Conservation (phyloP, 2,888 invertebrate species). For the Quadroppia sp. region DNA sequence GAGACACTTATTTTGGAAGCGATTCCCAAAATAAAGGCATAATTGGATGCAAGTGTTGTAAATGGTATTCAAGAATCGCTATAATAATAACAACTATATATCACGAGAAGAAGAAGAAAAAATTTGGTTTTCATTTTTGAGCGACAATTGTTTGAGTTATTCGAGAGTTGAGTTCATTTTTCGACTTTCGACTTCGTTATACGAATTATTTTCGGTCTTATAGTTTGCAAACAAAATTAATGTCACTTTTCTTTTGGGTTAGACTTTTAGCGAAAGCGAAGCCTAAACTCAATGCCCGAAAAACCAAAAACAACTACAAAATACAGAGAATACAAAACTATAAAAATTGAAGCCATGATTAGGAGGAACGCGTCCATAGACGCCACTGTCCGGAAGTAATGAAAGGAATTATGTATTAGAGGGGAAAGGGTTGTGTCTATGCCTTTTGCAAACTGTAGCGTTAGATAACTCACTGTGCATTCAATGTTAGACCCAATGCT, state of each 20-base stretch:
- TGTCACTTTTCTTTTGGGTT: not conserved
- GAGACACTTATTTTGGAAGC: not conserved
- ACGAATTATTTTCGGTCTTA: constrained; percentile 29
- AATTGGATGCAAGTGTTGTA: not conserved
- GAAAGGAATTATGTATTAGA: constrained; percentile 3
- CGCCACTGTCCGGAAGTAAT: constrained; percentile 27
- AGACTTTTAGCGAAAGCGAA: not conserved
- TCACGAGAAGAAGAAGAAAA: no score
- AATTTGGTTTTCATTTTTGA: not conserved
- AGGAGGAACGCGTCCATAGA: not conserved
- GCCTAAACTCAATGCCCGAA: not conserved
- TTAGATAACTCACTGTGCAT: no score
- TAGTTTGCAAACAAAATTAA: constrained; percentile 32
- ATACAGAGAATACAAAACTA: not conserved
- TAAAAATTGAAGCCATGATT: not conserved
- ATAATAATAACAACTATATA: not conserved
- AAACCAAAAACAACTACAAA: not conserved
- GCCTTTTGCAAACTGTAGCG: not conserved
- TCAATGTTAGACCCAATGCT: not conserved
- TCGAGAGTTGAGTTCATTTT: not conserved
- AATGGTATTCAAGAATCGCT: not conserved
- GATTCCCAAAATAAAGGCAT: not conserved
- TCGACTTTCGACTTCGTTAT: constrained; percentile 22
- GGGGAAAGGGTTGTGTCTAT: not conserved
- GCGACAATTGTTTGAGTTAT: not conserved